These are phyloP conservation scores for Melanostoma scalare DNA, from an alignment of 2,888 invertebrate genomes.

Conservation along the genomic window DNA sequence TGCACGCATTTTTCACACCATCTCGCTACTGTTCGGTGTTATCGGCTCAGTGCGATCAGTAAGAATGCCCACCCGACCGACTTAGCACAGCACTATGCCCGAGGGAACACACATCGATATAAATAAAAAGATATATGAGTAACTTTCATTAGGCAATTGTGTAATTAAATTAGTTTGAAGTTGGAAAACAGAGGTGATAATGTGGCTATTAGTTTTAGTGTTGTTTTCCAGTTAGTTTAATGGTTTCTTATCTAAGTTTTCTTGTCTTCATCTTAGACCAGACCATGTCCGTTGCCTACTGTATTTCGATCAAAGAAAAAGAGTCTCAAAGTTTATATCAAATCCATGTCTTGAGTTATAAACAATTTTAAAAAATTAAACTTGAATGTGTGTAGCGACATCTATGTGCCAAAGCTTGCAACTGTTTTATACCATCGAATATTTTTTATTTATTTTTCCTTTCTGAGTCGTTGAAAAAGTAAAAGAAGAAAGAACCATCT, in stretches of 20 bases:
- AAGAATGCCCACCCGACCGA: conserved; percentile 18
- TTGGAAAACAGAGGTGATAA: conserved; percentile 48
- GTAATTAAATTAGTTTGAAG: conserved; percentile 41
- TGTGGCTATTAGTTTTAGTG: conserved; percentile 49
- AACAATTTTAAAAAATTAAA: no score
- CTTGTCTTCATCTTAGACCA: neutral
- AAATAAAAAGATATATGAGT: conserved; percentile 8
- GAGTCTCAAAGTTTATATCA: no score
- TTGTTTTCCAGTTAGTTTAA: conserved; percentile 4
- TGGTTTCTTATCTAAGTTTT: neutral
- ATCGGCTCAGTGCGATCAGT: conserved; percentile 47
- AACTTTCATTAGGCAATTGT: conserved; percentile 53
- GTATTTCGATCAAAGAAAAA: no score
- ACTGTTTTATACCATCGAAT: neutral
- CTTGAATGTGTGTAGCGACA: neutral
- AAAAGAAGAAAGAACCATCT: neutral
- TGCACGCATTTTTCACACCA: conserved; percentile 69
- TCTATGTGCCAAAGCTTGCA: conserved; percentile 11
- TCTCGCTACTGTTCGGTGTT: conserved; percentile 25
- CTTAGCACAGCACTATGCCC: conserved; percentile 11
- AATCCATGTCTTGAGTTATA: no score
- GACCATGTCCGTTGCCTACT: neutral
- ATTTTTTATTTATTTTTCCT: no score
- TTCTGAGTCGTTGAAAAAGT: conserved; percentile 1
- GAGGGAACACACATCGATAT: conserved; percentile 48